Evolutionary conservation across 2,888 invertebrate species (phyloP).

Genomic region (Drosophila putrida): DNA sequence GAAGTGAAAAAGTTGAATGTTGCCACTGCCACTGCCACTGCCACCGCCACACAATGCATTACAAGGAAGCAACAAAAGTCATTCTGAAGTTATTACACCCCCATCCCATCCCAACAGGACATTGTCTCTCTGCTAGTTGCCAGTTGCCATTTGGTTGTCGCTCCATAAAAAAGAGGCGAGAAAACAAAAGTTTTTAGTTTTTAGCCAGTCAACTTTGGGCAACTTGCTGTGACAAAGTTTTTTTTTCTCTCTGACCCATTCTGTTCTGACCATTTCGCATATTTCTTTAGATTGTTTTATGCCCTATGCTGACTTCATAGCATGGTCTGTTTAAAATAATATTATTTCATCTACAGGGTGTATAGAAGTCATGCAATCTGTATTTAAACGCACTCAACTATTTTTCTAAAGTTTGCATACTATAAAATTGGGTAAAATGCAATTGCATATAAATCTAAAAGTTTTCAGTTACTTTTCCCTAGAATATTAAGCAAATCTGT

Average conservation of each 20-base stretch:
- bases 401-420: constrained; percentile 51
- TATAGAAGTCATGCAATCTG: neutral
- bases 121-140: constrained; percentile 47
- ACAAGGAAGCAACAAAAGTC: constrained; percentile 75
- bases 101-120: constrained; percentile 1
- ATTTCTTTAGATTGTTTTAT: constrained; percentile 21
- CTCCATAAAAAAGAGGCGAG: constrained; percentile 70
- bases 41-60: constrained; percentile 61
- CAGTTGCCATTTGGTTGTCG: constrained; percentile 65
- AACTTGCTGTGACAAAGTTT: constrained; percentile 67
- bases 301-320: neutral
- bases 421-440: constrained; percentile 63
- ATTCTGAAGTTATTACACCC: constrained; percentile 76
- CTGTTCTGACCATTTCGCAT: constrained; percentile 40
- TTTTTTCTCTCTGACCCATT: constrained; percentile 32
- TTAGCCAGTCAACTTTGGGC: constrained; percentile 65
- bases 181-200: constrained; percentile 76
- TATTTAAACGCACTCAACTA: neutral
- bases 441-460: constrained; percentile 69
- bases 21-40: constrained; percentile 35
- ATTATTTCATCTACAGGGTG: constrained; percentile 17
- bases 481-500: constrained; percentile 56
- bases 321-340: neutral
- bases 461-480: constrained; percentile 46
- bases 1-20: constrained; percentile 53